Evolutionary conservation across 1,140 invertebrate genomes (phyloP), one percentile per base, ranked within the genome.

Genomic region (Acromyrmex echinatior): DNA sequence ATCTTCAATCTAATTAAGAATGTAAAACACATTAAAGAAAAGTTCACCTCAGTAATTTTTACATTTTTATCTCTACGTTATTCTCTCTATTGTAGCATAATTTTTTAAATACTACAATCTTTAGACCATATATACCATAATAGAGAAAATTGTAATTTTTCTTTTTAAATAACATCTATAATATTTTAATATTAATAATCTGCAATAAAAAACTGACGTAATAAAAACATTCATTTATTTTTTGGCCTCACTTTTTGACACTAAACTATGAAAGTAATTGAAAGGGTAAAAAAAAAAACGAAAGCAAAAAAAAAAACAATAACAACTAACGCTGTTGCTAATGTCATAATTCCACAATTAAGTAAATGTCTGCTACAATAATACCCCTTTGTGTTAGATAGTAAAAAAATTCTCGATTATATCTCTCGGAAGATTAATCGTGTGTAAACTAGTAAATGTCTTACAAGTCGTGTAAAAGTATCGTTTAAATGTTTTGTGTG

Each of bases 241-340:
- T 94, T 94, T 95, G 94, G 94, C 94, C 94, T 94, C 93, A 90
- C 76, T 88, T 93, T 91, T 92, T 90, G 73, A 91, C 90, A 93
- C 73, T 92, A 88, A 88, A 88, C 85, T 88, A 92, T 89, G 65
- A 89, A 88, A 35, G n/a, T 86, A 91, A 93, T 88, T 79, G 77
- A 92, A 84, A 91, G 85, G 87, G 9, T 51, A 7, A 63, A 21
- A 82, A 62, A 84, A 62, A 84, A 62, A 68, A 65, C 84, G 88
- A 92, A 89, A 92, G 79, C 87, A 60, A 82, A 51, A 73, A 49
- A 49, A 31, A 31, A 31, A 31, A 31, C 62, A 85, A 81, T 73
- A 90, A 86, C 87, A 86, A 90, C 86, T 60, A 45, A 58, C 18
- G 21, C 45, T 49, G 77, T 87, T 73, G 51, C 74, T 21, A 80